A percentile compares a stretch with the other conserved stretches of the same genome.
Evolutionary conservation across 2,888 invertebrate species (phyloP).

Genomic region (Galeruca laticollis): DNA sequence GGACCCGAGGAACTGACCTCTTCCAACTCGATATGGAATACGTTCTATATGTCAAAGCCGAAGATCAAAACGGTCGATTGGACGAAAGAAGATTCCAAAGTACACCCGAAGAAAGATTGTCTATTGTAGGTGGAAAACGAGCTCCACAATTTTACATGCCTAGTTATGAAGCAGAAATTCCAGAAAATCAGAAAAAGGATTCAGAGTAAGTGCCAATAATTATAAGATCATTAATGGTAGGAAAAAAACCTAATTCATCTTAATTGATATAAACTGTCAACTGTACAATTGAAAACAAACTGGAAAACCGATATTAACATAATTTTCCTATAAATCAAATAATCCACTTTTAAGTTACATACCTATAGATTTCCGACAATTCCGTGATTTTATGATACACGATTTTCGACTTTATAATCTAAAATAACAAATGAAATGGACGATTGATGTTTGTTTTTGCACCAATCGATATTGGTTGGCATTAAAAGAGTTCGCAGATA

Average conservation of each 20-base stretch:
- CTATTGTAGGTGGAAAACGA: slow-evolving; percentile 96
- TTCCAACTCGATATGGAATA: slow-evolving; percentile 97
- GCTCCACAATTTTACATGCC: slow-evolving; percentile 98
- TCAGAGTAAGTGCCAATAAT: slow-evolving; percentile 82
- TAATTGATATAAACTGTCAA: too few relatives aligned
- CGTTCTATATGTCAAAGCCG: slow-evolving; percentile 94
- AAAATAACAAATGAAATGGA: not conserved
- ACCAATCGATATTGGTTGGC: not conserved
- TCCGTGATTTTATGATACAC: not conserved
- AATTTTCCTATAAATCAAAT: not conserved
- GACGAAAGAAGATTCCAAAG: slow-evolving; percentile 91
- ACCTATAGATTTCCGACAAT: not conserved
- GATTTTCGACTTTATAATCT: not conserved
- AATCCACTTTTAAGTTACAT: slow-evolving; percentile 1
- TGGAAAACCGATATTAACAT: too few relatives aligned
- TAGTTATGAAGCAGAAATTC: slow-evolving; percentile 94
- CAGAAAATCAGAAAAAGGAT: slow-evolving; percentile 96
- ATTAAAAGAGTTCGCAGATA: not conserved
- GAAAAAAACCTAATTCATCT: too few relatives aligned
- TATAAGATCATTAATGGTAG: too few relatives aligned
- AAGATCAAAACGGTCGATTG: slow-evolving; percentile 94
- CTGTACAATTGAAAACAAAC: too few relatives aligned
- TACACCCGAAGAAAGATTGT: slow-evolving; percentile 90
- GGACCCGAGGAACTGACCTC: slow-evolving; percentile 90
- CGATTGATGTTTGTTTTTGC: not conserved